Percentiles rank a stretch among this genome's conserved stretches.
These are phyloP conservation scores for Serripes groenlandicus DNA, from an alignment of 2,888 invertebrate species.

Conservation along the genomic window DNA sequence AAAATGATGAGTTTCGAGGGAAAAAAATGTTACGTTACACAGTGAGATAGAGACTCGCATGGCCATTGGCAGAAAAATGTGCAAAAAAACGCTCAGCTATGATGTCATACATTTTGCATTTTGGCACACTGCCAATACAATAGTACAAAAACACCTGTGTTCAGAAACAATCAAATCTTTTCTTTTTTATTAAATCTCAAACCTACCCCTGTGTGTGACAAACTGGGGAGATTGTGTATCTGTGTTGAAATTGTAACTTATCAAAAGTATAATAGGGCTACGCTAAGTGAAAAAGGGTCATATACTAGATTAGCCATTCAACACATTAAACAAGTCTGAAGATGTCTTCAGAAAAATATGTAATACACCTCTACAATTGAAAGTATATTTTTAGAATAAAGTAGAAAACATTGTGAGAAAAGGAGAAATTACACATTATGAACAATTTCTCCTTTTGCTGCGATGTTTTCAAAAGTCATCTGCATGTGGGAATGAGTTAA, in stretches of 20 bases:
- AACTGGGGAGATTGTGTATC: neutral
- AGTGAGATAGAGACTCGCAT: slow-evolving; percentile 14
- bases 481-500: neutral
- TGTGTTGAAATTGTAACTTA: slow-evolving; percentile 1
- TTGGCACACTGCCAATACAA: slow-evolving; percentile 14
- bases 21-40: neutral
- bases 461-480: neutral
- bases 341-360: too few relatives aligned
- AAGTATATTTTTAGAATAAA: too few relatives aligned
- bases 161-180: slow-evolving; percentile 5
- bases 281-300: too few relatives aligned
- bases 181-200: neutral
- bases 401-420: neutral
- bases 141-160: slow-evolving; percentile 16
- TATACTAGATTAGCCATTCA: too few relatives aligned
- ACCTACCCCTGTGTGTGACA: neutral
- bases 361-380: too few relatives aligned
- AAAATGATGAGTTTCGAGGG: neutral
- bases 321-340: too few relatives aligned
- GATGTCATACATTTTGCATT: slow-evolving; percentile 10
- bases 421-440: neutral
- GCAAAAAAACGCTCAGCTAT: slow-evolving; percentile 19
- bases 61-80: slow-evolving; percentile 3
- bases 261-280: neutral
- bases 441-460: neutral